Conservation (phyloP, 2,797 vertebrate species). For the Siniperca undulata region DNA sequence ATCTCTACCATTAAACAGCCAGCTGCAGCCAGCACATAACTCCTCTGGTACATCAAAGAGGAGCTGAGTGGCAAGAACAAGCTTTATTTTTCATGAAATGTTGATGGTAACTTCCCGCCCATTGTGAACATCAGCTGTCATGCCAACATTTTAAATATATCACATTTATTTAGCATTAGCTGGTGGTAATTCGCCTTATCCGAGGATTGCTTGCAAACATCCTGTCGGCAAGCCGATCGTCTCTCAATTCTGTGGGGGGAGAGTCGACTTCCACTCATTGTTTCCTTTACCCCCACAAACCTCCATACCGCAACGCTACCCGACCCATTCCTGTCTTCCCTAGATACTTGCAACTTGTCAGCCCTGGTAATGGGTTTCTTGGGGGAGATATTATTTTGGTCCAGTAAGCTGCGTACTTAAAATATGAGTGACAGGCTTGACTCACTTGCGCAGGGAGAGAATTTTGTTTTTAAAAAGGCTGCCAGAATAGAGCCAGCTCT, state of each 20-base stretch:
- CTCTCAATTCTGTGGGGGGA: slow-evolving; percentile 38
- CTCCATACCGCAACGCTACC: slow-evolving; percentile 33
- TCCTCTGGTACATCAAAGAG: slow-evolving; percentile 57
- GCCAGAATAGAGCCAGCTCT: slow-evolving; percentile 66
- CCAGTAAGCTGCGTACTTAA: slow-evolving; percentile 88
- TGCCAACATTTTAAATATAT: slow-evolving; percentile 59
- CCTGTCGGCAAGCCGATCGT: slow-evolving; percentile 55
- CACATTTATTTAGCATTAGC: slow-evolving; percentile 70
- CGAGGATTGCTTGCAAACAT: slow-evolving; percentile 71
- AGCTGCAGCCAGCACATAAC: slow-evolving; percentile 54
- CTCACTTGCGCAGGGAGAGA: slow-evolving; percentile 79
- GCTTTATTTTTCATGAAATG: slow-evolving; percentile 66
- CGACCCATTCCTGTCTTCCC: slow-evolving; percentile 60
- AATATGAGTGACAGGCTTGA: slow-evolving; percentile 88
- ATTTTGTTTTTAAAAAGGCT: slow-evolving; percentile 78
- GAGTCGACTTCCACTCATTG: slow-evolving; percentile 70
- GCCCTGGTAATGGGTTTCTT: slow-evolving; percentile 86
- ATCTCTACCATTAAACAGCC: slow-evolving; percentile 60
- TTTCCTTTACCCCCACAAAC: slow-evolving; percentile 62
- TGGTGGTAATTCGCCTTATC: slow-evolving; percentile 68
- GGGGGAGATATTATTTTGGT: slow-evolving; percentile 88
- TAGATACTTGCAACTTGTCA: slow-evolving; percentile 80
- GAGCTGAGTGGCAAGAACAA: slow-evolving; percentile 57
- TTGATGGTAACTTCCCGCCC: slow-evolving; percentile 52
- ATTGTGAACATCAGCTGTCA: slow-evolving; percentile 48